Evolutionary conservation across 2,113 vertebrate genomes (phyloP).

Genomic region (Cottus gobio): DNA sequence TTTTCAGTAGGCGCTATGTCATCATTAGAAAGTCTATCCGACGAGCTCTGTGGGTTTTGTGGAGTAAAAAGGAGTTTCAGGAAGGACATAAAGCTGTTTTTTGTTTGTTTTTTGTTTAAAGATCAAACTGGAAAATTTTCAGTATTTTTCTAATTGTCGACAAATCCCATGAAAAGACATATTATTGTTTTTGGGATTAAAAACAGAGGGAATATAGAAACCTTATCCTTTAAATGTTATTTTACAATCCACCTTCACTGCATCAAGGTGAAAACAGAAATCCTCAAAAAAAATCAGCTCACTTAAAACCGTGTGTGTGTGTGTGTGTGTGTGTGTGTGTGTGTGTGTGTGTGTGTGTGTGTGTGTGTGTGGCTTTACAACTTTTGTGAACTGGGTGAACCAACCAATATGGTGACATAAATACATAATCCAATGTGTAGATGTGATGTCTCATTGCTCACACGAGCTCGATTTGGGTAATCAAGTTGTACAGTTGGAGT

Average conservation of each 20-base stretch:
- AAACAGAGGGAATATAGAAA: too few species aligned
- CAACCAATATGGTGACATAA: not conserved
- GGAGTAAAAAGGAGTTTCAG: not conserved
- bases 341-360: not conserved
- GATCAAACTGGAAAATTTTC: not conserved
- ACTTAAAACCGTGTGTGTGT: not conserved
- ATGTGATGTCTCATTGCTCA: not conserved
- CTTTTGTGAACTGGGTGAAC: not conserved
- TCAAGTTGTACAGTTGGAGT: slow-evolving; percentile 1
- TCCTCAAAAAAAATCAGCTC: not conserved
- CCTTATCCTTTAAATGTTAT: too few species aligned
- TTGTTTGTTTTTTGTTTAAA: not conserved
- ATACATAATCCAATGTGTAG: not conserved
- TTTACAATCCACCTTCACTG: not conserved
- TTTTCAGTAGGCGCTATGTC: not conserved
- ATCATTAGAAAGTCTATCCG: not conserved
- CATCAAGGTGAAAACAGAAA: not conserved
- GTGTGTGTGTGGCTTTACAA: too few species aligned
- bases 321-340: too few species aligned
- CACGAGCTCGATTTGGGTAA: slow-evolving; percentile 27
- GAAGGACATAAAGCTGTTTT: not conserved
- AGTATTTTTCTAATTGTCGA: not conserved
- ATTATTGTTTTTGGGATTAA: too few species aligned
- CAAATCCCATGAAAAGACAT: not conserved
- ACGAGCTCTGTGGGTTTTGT: not conserved